phyloP scores from a whole-genome alignment of 2,113 vertebrate species.

The Bos indicus region DNA sequence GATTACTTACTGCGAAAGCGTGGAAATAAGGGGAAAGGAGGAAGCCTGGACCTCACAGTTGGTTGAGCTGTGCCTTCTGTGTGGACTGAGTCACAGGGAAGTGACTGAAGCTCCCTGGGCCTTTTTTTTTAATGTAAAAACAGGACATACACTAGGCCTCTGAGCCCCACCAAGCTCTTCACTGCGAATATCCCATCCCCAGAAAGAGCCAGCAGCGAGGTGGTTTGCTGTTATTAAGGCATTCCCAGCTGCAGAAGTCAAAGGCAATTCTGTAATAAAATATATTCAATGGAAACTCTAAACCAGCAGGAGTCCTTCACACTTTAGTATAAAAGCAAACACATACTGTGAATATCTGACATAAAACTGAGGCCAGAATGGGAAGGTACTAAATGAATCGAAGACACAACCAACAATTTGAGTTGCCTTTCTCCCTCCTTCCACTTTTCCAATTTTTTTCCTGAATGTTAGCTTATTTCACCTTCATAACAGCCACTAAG shows the following conservation, averaged over 20 bases:
- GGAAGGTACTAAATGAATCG: neutral
- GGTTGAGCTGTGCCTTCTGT: neutral
- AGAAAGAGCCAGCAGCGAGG: neutral
- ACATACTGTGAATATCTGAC: neutral
- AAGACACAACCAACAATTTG: neutral
- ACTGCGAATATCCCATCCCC: neutral
- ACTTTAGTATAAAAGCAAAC: neutral
- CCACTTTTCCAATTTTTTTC: neutral
- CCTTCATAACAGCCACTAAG: neutral
- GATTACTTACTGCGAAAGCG: fast-evolving
- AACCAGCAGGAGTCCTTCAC: neutral
- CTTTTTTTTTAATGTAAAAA: neutral
- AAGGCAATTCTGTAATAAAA: neutral
- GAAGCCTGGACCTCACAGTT: fast-evolving
- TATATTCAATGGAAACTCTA: neutral
- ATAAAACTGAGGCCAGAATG: neutral
- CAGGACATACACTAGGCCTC: neutral
- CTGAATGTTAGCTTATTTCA: neutral
- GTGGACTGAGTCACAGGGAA: neutral
- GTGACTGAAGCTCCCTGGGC: neutral
- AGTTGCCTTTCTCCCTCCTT: neutral
- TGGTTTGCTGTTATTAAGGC: neutral
- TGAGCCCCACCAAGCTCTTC: neutral
- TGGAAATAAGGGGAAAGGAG: fast-evolving
- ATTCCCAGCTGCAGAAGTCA: neutral